Percentiles rank a stretch among this genome's conserved stretches.
Evolutionary conservation across 2,888 invertebrate genomes (phyloP).

Genomic region (Epsilonema sp.): DNA sequence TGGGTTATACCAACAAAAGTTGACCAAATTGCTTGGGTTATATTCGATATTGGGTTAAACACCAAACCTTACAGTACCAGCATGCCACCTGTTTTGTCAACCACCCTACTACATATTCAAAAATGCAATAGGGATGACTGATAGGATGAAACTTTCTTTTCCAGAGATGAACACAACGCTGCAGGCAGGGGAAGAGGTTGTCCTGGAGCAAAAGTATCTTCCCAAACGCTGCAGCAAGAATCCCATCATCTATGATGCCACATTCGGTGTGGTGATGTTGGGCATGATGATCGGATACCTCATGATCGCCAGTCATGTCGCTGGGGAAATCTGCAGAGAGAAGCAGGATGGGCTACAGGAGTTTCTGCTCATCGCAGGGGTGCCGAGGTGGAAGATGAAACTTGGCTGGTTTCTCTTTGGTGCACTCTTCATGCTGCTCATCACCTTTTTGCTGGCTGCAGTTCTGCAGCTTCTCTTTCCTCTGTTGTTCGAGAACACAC

Average conservation of each 20-base stretch:
- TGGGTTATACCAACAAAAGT: no score
- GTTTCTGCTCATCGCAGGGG: not conserved
- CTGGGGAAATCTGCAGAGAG: slow-evolving; percentile 6
- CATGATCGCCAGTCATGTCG: not conserved
- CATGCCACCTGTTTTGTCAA: no score
- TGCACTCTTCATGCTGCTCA: not conserved
- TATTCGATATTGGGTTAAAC: no score
- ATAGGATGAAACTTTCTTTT: no score
- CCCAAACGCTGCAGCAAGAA: slow-evolving; percentile 4
- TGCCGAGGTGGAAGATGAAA: not conserved
- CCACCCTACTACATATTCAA: no score
- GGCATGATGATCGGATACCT: not conserved
- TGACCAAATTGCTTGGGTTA: no score
- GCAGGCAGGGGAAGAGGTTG: no score
- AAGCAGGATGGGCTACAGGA: slow-evolving; percentile 2
- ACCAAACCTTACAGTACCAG: no score
- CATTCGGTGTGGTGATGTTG: not conserved
- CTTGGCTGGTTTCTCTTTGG: slow-evolving; percentile 2
- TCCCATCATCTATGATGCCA: not conserved
- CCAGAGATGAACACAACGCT: not conserved
- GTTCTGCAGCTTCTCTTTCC: not conserved
- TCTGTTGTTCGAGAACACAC: not conserved
- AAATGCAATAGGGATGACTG: no score
- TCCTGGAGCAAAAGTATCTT: not conserved
- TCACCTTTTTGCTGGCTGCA: not conserved